A percentile compares a stretch with the other conserved stretches of the same genome.
phyloP scores from a whole-genome alignment of 2,888 invertebrate species.

The Agonopterix subpropinquella region DNA sequence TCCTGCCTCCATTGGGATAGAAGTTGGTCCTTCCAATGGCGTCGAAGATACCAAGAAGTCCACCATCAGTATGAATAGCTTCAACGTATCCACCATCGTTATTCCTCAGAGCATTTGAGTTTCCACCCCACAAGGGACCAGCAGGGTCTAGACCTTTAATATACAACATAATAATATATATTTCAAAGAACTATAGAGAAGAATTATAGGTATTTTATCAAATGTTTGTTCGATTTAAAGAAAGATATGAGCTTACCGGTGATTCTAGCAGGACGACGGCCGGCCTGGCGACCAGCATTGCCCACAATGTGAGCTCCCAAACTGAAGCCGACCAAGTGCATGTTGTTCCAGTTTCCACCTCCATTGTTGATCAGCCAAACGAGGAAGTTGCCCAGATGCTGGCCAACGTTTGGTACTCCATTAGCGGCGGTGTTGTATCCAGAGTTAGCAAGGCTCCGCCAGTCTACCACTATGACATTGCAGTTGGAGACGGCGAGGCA shows the following conservation, averaged over 20 bases:
- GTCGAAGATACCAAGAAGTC: slow-evolving; percentile 44
- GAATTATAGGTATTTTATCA: background rate
- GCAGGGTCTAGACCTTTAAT: slow-evolving; percentile 49
- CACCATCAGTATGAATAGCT: slow-evolving; percentile 54
- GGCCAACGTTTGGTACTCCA: slow-evolving; percentile 42
- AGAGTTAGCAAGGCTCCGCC: slow-evolving; percentile 35
- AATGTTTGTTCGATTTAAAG: no score
- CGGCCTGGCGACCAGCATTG: slow-evolving; percentile 38
- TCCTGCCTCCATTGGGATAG: slow-evolving; percentile 57
- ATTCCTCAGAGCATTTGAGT: slow-evolving; percentile 33
- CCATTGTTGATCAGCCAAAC: slow-evolving; percentile 41
- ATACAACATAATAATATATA: background rate
- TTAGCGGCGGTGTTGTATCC: slow-evolving; percentile 9
- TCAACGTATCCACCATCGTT: slow-evolving; percentile 47
- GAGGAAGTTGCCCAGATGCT: slow-evolving; percentile 44
- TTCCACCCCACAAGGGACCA: slow-evolving; percentile 45
- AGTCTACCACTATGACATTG: slow-evolving; percentile 62
- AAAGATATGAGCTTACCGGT: slow-evolving; percentile 34
- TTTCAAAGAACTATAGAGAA: background rate
- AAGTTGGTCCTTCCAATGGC: slow-evolving; percentile 46
- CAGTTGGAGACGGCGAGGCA: slow-evolving; percentile 41
- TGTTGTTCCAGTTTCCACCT: slow-evolving; percentile 48
- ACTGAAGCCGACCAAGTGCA: slow-evolving; percentile 58
- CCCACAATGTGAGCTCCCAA: slow-evolving; percentile 60
- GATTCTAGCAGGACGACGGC: slow-evolving; percentile 33